A percentile compares a stretch with the other conserved stretches of the same genome.
Evolutionary conservation across 2,113 vertebrate genomes (phyloP).

Genomic region (Aptenodytes forsteri): DNA sequence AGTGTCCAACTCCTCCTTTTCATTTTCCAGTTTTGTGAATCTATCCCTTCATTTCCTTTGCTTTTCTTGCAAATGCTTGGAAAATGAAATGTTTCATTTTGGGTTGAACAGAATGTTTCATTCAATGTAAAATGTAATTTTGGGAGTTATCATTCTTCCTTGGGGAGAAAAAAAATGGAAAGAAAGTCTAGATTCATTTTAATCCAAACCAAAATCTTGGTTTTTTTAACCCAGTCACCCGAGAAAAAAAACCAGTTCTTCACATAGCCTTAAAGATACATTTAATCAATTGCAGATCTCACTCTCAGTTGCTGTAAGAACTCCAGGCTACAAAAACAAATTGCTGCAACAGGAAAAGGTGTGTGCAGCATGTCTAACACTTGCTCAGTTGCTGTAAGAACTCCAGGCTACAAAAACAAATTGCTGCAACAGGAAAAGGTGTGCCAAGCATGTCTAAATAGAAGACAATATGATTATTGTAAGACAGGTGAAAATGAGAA

Average conservation of each 20-base stretch:
- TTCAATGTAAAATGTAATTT: not conserved
- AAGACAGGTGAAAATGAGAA: not conserved
- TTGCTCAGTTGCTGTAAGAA: not conserved
- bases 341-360: not conserved
- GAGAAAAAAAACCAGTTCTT: not conserved
- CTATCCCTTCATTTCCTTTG: not conserved
- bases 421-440: not conserved
- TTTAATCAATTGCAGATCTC: not conserved
- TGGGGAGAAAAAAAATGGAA: not conserved
- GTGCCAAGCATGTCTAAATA: not conserved
- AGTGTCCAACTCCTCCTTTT: not conserved
- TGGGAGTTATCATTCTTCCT: not conserved
- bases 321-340: not conserved
- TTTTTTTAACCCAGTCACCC: not conserved
- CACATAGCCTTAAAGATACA: not conserved
- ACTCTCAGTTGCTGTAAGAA: not conserved
- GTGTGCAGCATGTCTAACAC: not conserved
- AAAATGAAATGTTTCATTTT: not conserved
- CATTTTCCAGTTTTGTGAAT: not conserved
- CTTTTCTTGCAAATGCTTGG: constrained; percentile 1
- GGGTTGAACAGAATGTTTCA: not conserved
- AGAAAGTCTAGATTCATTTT: not conserved
- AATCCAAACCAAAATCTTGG: not conserved
- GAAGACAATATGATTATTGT: not conserved
- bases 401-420: not conserved